Evolutionary conservation across 2,888 invertebrate genomes (phyloP).

Genomic region (Cantharis rufa): DNA sequence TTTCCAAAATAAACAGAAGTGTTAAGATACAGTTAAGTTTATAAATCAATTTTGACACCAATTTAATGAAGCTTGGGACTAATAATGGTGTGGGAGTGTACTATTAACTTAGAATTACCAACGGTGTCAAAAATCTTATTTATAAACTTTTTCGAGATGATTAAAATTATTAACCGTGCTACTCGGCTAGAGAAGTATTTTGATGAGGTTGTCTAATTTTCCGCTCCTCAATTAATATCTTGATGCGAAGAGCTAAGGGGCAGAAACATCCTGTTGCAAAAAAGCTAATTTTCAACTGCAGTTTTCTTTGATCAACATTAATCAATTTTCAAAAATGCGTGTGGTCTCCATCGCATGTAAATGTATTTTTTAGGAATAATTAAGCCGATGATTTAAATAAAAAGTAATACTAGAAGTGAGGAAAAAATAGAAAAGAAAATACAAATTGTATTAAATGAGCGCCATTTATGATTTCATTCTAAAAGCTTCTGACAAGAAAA

Average conservation of each 20-base stretch:
- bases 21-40: background rate
- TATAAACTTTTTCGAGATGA: background rate
- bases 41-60: background rate
- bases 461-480: background rate
- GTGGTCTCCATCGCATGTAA: background rate
- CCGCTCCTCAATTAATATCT: slow-evolving; percentile 5
- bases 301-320: background rate
- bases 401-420: background rate
- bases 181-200: slow-evolving; percentile 1
- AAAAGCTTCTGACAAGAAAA: background rate
- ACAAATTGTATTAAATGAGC: background rate
- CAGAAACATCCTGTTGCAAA: background rate
- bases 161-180: background rate
- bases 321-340: background rate
- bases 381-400: background rate
- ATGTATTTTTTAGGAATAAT: background rate
- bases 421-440: background rate
- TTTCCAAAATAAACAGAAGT: background rate
- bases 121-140: slow-evolving; percentile 2
- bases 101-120: slow-evolving; percentile 1
- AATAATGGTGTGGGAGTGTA: background rate
- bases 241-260: background rate
- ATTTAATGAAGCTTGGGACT: background rate
- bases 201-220: slow-evolving; percentile 5
- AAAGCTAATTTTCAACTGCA: background rate